These are phyloP conservation scores for Porites cylindrica DNA, from an alignment of 92 coral and sea anemone species.

Conservation along the genomic window DNA sequence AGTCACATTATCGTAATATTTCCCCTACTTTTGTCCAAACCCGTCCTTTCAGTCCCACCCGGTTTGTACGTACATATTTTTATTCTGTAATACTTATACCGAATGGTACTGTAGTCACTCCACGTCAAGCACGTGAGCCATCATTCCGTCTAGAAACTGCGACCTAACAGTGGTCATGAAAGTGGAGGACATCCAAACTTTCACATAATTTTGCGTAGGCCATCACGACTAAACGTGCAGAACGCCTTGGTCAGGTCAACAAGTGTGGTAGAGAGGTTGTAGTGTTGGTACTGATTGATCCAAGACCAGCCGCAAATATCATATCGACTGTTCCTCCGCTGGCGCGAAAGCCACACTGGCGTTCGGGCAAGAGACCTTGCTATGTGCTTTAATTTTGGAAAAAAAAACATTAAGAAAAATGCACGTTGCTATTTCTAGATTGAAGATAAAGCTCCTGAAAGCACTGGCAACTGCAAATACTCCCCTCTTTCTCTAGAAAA, in stretches of 20 bases:
- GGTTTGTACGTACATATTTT: no score
- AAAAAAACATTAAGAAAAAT: no score
- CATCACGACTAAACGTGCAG: constrained; percentile 30
- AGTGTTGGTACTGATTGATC: constrained; percentile 22
- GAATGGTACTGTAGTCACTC: no score
- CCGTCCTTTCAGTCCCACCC: no score
- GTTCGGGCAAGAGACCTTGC: constrained; percentile 37
- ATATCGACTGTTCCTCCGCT: constrained; percentile 51
- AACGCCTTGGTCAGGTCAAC: constrained; percentile 52
- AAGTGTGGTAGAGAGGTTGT: constrained; percentile 36
- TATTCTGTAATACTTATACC: no score
- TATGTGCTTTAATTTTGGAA: not conserved
- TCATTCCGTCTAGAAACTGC: constrained; percentile 48
- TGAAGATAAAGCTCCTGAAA: no score
- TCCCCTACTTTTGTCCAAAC: no score
- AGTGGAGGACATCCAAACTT: constrained; percentile 34
- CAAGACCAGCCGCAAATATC: constrained; percentile 29
- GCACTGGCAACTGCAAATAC: no score
- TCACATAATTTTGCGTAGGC: constrained; percentile 36
- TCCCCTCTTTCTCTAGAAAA: no score
- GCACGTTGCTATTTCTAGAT: no score
- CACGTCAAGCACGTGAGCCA: not conserved
- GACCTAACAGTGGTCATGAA: constrained; percentile 16
- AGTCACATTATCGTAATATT: no score
- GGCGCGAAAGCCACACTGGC: constrained; percentile 50